Conservation (phyloP, 2,888 invertebrate species). For the Plagiodera versicolora region DNA sequence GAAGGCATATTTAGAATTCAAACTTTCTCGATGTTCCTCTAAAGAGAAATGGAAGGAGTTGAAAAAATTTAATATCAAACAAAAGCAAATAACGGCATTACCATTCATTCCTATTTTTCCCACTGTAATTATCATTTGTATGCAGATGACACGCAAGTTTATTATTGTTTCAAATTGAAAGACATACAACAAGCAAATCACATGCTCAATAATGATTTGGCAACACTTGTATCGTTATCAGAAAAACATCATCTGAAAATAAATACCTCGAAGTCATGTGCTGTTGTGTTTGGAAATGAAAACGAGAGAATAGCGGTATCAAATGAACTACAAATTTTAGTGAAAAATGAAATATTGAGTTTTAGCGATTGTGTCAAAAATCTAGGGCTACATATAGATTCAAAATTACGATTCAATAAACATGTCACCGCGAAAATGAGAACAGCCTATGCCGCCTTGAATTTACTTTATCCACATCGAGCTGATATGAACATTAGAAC, state of each 20-base stretch:
- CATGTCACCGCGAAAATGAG: not conserved
- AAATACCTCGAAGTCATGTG: no score
- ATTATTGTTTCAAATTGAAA: no score
- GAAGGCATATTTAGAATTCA: slow-evolving; percentile 3
- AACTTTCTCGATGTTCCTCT: not conserved
- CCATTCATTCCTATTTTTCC: slow-evolving; percentile 2
- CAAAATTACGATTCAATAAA: not conserved
- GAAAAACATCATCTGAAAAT: no score
- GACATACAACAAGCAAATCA: no score
- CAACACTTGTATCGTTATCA: no score
- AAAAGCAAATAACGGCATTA: not conserved
- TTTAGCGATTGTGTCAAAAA: not conserved
- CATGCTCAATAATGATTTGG: no score
- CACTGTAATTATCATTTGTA: no score
- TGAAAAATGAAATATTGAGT: not conserved
- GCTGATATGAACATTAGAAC: not conserved
- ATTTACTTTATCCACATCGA: slow-evolving; percentile 2
- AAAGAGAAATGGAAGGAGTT: slow-evolving; percentile 5
- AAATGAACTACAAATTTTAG: not conserved
- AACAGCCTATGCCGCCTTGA: not conserved
- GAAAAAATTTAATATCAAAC: not conserved
- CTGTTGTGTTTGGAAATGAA: not conserved
- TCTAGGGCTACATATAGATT: not conserved
- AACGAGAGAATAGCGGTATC: not conserved
- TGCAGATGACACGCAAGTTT: no score